These are phyloP conservation scores for Lepidocyrtoides sp. DNA, from an alignment of 2,888 invertebrate species.

Conservation along the genomic window DNA sequence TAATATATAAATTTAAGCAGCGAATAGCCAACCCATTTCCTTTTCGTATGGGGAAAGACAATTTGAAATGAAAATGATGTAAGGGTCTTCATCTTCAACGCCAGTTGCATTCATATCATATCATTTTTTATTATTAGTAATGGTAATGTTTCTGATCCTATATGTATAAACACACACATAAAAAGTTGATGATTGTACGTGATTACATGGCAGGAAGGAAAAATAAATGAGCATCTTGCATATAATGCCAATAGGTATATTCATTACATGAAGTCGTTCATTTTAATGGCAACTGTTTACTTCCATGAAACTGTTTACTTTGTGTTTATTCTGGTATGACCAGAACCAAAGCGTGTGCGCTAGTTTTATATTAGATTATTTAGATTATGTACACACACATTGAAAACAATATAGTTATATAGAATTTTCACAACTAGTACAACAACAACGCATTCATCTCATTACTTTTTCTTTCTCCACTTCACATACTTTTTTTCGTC, in stretches of 20 bases:
- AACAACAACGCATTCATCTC: slow-evolving; percentile 51
- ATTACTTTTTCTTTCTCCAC: slow-evolving; percentile 30
- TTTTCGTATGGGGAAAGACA: no score
- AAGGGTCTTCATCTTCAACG: background rate
- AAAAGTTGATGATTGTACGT: slow-evolving; percentile 9
- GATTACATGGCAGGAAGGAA: background rate
- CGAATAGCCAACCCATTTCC: background rate
- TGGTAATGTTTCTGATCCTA: no score
- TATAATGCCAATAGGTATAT: background rate
- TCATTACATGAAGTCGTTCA: slow-evolving; percentile 9
- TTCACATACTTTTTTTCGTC: slow-evolving; percentile 13
- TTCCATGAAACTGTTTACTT: slow-evolving; percentile 4
- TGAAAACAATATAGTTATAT: background rate
- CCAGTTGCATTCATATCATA: slow-evolving; percentile 38
- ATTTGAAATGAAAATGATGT: background rate
- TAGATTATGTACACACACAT: background rate
- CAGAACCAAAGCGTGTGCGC: no score
- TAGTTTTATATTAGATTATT: background rate
- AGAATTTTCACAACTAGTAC: slow-evolving; percentile 36
- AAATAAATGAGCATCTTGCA: slow-evolving; percentile 20
- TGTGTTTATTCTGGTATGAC: slow-evolving; percentile 30
- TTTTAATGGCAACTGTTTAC: slow-evolving; percentile 42
- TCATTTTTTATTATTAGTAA: slow-evolving; percentile 25
- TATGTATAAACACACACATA: slow-evolving; percentile 17
- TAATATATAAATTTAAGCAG: no score